A percentile compares a stretch with the other conserved stretches of the same genome.
Evolutionary conservation across 2,113 vertebrate genomes (phyloP).

Genomic region (Danio rerio): DNA sequence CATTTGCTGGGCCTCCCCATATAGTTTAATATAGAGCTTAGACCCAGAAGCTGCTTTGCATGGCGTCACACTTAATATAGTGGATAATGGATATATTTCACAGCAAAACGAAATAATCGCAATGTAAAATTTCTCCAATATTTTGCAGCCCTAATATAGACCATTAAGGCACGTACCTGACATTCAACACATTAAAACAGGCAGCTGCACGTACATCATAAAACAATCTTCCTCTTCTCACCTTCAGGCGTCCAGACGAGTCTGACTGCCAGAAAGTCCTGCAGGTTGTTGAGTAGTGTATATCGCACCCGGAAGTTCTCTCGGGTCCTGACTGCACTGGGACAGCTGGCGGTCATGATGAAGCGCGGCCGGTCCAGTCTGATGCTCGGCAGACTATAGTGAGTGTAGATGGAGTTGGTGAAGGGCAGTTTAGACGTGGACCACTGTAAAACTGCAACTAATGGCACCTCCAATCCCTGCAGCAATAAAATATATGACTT

Average conservation of each 20-base stretch:
- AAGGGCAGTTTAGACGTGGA: conserved; percentile 91
- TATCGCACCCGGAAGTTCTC: conserved; percentile 90
- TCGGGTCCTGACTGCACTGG: conserved; percentile 81
- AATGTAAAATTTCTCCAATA: no score
- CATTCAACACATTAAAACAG: background rate
- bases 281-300: conserved; percentile 91
- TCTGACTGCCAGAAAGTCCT: conserved; percentile 92
- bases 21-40: no score
- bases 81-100: no score
- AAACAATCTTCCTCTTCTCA: conserved; percentile 45
- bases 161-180: no score
- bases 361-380: conserved; percentile 89
- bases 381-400: conserved; percentile 90
- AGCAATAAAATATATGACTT: conserved; percentile 9
- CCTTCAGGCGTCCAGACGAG: conserved; percentile 93
- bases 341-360: conserved; percentile 92
- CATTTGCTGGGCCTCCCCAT: no score
- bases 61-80: no score
- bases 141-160: no score
- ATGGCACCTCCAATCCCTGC: conserved; percentile 90
- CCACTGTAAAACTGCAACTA: conserved; percentile 92
- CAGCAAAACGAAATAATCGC: no score
- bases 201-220: background rate
- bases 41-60: no score
- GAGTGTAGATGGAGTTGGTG: conserved; percentile 91